Conservation (phyloP, 2,113 vertebrate genomes). For the Peromyscus leucopus region DNA sequence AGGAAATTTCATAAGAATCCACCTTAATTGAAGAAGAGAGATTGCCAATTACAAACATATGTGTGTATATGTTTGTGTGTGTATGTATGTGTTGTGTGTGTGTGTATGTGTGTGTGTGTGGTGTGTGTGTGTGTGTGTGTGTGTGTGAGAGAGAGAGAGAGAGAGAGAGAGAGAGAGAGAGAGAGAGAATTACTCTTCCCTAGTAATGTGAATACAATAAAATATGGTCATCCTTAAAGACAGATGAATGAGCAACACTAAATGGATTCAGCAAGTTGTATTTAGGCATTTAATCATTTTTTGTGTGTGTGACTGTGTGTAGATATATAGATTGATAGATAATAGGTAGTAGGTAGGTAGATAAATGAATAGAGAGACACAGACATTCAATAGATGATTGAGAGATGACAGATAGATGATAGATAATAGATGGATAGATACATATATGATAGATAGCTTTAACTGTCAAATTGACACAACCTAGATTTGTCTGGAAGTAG, state of each 20-base stretch:
- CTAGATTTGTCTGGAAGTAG: too few relatives aligned
- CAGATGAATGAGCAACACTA: neutral
- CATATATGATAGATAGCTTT: neutral
- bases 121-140: too few relatives aligned
- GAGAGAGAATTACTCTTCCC: too few relatives aligned
- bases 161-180: too few relatives aligned
- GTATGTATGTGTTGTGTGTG: too few relatives aligned
- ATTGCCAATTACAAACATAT: too few relatives aligned
- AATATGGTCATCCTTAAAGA: neutral
- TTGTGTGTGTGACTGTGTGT: neutral
- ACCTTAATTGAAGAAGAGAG: too few relatives aligned
- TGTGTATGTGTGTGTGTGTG: too few relatives aligned
- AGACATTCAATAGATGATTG: neutral
- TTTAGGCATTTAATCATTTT: neutral
- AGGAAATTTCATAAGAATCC: too few relatives aligned
- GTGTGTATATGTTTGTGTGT: too few relatives aligned
- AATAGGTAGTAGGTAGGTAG: neutral
- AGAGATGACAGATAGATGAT: neutral
- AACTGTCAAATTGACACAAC: neutral
- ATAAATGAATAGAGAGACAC: neutral
- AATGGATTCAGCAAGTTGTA: too few relatives aligned
- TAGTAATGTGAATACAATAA: neutral
- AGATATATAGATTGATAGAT: neutral
- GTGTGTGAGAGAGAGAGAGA: too few relatives aligned
- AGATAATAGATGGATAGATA: neutral